Percentiles rank a stretch among this genome's conserved stretches.
These are phyloP conservation scores for Drosophila burlai DNA, from an alignment of 1,140 invertebrate genomes.

Conservation along the genomic window DNA sequence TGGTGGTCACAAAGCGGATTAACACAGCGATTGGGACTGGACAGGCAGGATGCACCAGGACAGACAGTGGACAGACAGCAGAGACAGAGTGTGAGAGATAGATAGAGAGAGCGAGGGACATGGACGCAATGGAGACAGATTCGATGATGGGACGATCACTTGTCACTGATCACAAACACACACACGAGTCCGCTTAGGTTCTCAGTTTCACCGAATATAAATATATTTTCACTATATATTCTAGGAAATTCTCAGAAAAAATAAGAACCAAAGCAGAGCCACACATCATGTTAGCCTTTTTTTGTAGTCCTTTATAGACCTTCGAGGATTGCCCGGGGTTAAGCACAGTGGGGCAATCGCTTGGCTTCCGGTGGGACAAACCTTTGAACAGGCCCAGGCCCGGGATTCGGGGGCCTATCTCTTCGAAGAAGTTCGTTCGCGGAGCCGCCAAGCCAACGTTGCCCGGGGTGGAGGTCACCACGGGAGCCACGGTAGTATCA, in stretches of 20 bases:
- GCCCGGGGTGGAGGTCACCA: not conserved
- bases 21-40: not conserved
- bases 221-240: not conserved
- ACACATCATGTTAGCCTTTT: constrained; percentile 6
- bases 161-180: not conserved
- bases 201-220: not conserved
- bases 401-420: too few species aligned
- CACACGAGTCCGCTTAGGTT: not conserved
- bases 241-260: not conserved
- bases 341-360: constrained; percentile 16
- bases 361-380: constrained; percentile 12
- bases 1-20: constrained; percentile 23
- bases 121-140: constrained; percentile 19
- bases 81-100: not conserved
- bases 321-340: constrained; percentile 19
- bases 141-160: constrained; percentile 14
- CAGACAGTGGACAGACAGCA: constrained; percentile 1
- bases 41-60: not conserved
- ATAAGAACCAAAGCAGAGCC: constrained; percentile 1
- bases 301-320: not conserved
- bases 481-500: not conserved
- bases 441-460: not conserved
- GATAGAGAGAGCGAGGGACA: constrained; percentile 6
- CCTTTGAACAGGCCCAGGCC: not conserved
- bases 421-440: not conserved